Conservation (phyloP, 2,113 vertebrate genomes). For the Erythrolamprus reginae region DNA sequence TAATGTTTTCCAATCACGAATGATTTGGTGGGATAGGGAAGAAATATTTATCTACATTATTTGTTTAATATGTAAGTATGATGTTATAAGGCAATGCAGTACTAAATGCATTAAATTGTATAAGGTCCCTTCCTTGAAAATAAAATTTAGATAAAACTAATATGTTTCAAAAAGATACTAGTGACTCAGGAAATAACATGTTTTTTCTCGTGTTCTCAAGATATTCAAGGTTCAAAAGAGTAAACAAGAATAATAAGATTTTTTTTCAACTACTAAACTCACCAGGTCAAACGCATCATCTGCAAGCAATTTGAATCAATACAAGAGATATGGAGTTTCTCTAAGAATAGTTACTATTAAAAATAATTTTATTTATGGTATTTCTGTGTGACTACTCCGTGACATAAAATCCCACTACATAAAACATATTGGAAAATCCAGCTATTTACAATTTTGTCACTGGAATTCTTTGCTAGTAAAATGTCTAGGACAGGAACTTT, state of each 20-base stretch:
- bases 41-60: not conserved
- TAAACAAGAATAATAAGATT: not conserved
- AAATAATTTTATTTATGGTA: not conserved
- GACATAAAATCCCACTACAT: fast-evolving
- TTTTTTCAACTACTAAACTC: not conserved
- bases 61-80: not conserved
- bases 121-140: not conserved
- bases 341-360: not conserved
- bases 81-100: not conserved
- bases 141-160: not conserved
- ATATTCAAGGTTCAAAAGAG: fast-evolving
- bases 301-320: not conserved
- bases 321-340: not conserved
- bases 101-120: not conserved
- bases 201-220: not conserved
- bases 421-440: not conserved
- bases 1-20: not conserved
- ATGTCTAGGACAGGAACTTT: too few species aligned
- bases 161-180: not conserved
- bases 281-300: not conserved
- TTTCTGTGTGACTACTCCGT: not conserved
- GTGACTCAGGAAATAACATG: not conserved
- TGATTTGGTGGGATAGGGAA: not conserved
- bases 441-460: not conserved
- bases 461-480: not conserved